Evolutionary conservation across 2,797 vertebrate genomes (phyloP).

Genomic region (Acrocephalus scirpaceus): DNA sequence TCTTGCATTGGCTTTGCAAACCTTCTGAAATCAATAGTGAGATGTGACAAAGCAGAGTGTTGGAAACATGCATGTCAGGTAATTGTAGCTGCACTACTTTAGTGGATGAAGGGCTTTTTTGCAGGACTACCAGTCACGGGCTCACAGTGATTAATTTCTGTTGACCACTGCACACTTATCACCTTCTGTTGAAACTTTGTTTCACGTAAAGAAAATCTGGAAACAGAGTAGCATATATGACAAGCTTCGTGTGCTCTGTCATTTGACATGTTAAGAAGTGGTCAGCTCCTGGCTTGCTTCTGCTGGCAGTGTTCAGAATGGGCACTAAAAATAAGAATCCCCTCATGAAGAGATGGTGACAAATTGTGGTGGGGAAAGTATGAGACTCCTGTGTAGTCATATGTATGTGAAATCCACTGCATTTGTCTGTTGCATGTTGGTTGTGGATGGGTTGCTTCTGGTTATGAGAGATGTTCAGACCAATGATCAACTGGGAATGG

Average conservation of each 20-base stretch:
- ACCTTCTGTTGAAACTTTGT: neutral
- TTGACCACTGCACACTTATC: neutral
- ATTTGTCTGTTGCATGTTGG: neutral
- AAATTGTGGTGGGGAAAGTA: neutral
- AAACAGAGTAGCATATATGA: neutral
- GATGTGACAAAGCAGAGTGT: neutral
- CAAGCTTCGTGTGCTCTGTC: neutral
- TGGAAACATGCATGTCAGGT: neutral
- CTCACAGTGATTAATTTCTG: neutral
- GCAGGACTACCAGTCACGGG: neutral
- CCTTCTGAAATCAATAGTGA: neutral
- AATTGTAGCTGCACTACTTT: neutral
- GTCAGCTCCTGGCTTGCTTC: neutral
- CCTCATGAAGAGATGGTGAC: neutral
- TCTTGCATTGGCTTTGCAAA: neutral
- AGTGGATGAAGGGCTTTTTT: neutral
- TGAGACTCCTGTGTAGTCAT: neutral
- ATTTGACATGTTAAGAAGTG: neutral
- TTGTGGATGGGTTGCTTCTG: neutral
- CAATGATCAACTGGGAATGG: neutral
- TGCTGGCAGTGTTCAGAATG: neutral
- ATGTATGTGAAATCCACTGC: neutral
- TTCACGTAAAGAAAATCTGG: neutral
- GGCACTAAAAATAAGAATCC: neutral
- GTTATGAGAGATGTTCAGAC: neutral